These are phyloP conservation scores for Etheostoma nigrum DNA, from an alignment of 2,797 vertebrate species.

Conservation along the genomic window DNA sequence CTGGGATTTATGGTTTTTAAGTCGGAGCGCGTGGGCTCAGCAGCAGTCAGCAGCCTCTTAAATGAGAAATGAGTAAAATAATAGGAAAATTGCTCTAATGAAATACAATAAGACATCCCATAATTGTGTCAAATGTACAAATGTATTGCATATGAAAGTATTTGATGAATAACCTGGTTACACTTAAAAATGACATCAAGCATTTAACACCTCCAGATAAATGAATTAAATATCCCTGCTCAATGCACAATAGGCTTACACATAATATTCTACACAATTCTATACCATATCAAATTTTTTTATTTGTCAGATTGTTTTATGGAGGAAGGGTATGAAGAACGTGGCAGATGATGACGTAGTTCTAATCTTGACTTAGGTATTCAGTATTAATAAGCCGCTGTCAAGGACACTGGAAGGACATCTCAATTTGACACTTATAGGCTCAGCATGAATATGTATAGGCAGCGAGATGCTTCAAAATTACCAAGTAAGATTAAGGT, in stretches of 20 bases:
- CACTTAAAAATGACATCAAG: not conserved
- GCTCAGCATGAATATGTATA: conserved; percentile 82
- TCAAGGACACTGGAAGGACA: conserved; percentile 84
- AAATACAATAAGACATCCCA: conserved; percentile 34
- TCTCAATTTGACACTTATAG: conserved; percentile 80
- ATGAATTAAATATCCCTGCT: not conserved
- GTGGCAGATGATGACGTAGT: conserved; percentile 64
- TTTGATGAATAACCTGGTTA: conserved; percentile 17
- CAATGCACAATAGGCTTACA: not conserved
- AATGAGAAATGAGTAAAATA: conserved; percentile 50
- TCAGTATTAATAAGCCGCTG: conserved; percentile 83
- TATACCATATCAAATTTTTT: conserved; percentile 29
- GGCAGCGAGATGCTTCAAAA: conserved; percentile 64
- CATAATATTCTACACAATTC: not conserved
- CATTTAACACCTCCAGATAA: conserved; percentile 2
- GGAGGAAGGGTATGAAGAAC: conserved; percentile 35
- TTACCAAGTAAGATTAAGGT: conserved; percentile 83
- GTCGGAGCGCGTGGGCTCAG: conserved; percentile 52
- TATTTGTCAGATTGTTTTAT: conserved; percentile 55
- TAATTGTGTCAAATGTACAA: not conserved
- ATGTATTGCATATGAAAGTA: not conserved
- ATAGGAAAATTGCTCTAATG: conserved; percentile 23
- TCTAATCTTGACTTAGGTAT: conserved; percentile 74
- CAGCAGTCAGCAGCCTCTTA: conserved; percentile 33
- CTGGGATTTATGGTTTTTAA: conserved; percentile 69